Conservation (phyloP, 2,113 vertebrate species). For the Xenopus borealis region DNA sequence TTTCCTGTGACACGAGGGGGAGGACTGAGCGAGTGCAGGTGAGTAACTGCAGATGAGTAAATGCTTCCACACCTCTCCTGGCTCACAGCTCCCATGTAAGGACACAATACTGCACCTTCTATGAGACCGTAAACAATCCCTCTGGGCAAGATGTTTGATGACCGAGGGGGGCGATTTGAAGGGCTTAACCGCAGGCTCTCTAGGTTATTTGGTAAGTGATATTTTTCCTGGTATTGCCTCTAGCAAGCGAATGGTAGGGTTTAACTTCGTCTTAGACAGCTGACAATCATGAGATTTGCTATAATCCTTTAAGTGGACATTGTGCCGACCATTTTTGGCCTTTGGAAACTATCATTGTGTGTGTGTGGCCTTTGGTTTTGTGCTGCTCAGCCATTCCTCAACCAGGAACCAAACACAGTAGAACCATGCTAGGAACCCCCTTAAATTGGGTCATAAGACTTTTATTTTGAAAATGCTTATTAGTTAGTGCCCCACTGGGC, state of each 20-base stretch:
- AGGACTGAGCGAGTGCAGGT: constrained; percentile 11
- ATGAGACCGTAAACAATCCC: not conserved
- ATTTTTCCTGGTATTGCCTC: not conserved
- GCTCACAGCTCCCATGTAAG: not conserved
- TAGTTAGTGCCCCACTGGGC: no score
- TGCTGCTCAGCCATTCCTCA: no score
- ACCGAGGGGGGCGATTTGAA: constrained; percentile 16
- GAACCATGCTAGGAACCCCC: no score
- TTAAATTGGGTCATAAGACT: no score
- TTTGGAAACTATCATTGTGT: not conserved
- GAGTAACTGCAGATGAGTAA: constrained; percentile 19
- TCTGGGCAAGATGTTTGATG: constrained; percentile 35
- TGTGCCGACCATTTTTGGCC: not conserved
- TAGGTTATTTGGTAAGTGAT: constrained; percentile 26
- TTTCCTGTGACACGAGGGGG: constrained; percentile 25
- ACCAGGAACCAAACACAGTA: no score
- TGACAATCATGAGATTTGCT: not conserved
- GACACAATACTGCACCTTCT: no score
- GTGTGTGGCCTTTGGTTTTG: not conserved
- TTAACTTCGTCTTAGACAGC: not conserved
- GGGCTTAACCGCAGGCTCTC: constrained; percentile 20
- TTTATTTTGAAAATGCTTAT: no score
- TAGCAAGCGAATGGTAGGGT: not conserved
- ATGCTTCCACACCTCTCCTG: constrained; percentile 13
- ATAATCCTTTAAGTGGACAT: not conserved